phyloP scores from a whole-genome alignment of 2,113 vertebrate species.

The Ictalurus punctatus region DNA sequence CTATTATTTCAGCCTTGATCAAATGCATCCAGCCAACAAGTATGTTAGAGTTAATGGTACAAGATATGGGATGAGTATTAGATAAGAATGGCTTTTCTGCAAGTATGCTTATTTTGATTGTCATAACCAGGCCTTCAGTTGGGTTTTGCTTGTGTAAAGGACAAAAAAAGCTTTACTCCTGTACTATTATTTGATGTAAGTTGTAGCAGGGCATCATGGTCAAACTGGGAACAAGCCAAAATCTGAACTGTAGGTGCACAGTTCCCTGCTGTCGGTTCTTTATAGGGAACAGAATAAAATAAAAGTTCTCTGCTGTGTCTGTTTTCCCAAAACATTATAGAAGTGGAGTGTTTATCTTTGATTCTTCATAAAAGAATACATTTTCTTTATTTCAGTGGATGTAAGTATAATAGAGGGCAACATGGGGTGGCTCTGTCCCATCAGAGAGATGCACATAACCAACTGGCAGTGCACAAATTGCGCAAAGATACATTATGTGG shows the following conservation, averaged over 20 bases:
- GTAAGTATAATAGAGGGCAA: background rate
- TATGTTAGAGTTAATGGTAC: background rate
- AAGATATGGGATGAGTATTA: background rate
- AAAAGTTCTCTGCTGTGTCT: background rate
- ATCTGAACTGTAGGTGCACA: background rate
- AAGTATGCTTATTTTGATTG: background rate
- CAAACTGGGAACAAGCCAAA: background rate
- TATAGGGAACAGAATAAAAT: background rate
- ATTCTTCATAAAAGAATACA: slow-evolving; percentile 42
- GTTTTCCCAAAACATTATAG: background rate
- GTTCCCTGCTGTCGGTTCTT: background rate
- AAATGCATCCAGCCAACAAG: background rate
- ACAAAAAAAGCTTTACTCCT: background rate
- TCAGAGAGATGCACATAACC: background rate
- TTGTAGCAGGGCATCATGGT: background rate
- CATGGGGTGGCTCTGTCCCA: background rate
- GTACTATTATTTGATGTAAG: background rate
- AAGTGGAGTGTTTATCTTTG: slow-evolving; percentile 21
- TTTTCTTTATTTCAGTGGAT: slow-evolving; percentile 41
- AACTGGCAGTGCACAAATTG: background rate
- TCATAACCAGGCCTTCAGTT: background rate
- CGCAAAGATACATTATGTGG: background rate
- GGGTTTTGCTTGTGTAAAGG: background rate
- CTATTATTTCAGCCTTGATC: background rate
- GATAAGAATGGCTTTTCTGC: background rate